Conservation (phyloP, 2,113 vertebrate species). For the Suncus etruscus region DNA sequence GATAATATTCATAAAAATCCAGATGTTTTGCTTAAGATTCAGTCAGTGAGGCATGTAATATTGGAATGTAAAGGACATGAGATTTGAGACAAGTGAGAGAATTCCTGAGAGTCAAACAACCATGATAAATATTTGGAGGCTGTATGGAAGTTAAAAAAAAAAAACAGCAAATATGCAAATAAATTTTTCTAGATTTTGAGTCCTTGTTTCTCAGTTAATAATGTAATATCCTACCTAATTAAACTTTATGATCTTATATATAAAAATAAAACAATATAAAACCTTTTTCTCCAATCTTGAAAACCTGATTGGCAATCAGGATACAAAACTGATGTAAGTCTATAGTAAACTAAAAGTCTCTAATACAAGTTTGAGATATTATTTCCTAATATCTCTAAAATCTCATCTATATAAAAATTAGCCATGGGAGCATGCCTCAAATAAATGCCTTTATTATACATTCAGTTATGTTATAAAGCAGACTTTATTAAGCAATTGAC, state of each 20-base stretch:
- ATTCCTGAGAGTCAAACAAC: slow-evolving; percentile 16
- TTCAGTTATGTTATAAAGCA: not conserved
- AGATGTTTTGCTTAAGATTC: slow-evolving; percentile 13
- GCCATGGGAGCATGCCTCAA: not conserved
- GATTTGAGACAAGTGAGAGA: not conserved
- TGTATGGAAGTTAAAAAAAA: not conserved
- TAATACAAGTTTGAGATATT: slow-evolving; percentile 18
- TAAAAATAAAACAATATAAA: slow-evolving; percentile 44
- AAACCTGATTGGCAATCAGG: not conserved
- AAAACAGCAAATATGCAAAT: not conserved
- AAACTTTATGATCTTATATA: slow-evolving; percentile 39
- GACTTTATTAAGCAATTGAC: too few species aligned
- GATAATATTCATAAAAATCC: not conserved
- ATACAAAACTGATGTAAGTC: slow-evolving; percentile 7
- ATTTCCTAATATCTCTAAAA: slow-evolving; percentile 16
- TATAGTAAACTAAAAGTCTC: not conserved
- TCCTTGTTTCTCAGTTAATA: not conserved
- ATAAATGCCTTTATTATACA: not conserved
- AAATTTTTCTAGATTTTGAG: slow-evolving; percentile 38
- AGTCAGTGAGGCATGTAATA: slow-evolving; percentile 20
- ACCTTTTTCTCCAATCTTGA: not conserved
- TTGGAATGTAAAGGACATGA: not conserved
- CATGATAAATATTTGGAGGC: slow-evolving; percentile 26
- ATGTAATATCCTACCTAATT: slow-evolving; percentile 44
- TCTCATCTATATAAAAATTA: not conserved